Evolutionary conservation across 2,797 vertebrate genomes (phyloP).

Genomic region (Rhinoraja longicauda): DNA sequence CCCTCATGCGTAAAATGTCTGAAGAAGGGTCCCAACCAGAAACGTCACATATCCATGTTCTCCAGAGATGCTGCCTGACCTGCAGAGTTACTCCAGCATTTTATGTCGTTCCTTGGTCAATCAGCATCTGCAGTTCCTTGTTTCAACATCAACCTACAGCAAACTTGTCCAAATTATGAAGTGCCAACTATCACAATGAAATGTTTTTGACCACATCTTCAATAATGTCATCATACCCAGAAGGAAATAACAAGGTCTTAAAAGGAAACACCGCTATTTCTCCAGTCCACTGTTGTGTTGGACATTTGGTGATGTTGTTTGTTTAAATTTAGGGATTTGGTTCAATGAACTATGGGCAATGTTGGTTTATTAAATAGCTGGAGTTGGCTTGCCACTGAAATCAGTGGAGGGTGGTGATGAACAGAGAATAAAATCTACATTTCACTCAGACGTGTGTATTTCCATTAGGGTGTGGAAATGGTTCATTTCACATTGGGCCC

Average conservation of each 20-base stretch:
- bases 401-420: background rate
- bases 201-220: background rate
- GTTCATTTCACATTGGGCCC: background rate
- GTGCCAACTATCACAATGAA: background rate
- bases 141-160: background rate
- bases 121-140: too few species aligned
- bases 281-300: background rate
- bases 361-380: background rate
- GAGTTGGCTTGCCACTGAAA: background rate
- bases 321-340: background rate
- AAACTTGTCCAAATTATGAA: background rate
- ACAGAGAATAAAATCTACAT: background rate
- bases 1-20: too few species aligned
- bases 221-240: background rate
- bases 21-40: too few species aligned
- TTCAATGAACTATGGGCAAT: background rate
- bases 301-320: background rate
- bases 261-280: background rate
- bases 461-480: background rate
- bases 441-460: background rate
- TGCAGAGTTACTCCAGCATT: too few species aligned
- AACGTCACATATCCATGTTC: too few species aligned
- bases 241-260: background rate
- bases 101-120: too few species aligned
- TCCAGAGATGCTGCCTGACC: too few species aligned